A percentile compares a stretch with the other conserved stretches of the same genome.
Conservation (phyloP, 2,888 invertebrate species). For the Cepaea hortensis region DNA sequence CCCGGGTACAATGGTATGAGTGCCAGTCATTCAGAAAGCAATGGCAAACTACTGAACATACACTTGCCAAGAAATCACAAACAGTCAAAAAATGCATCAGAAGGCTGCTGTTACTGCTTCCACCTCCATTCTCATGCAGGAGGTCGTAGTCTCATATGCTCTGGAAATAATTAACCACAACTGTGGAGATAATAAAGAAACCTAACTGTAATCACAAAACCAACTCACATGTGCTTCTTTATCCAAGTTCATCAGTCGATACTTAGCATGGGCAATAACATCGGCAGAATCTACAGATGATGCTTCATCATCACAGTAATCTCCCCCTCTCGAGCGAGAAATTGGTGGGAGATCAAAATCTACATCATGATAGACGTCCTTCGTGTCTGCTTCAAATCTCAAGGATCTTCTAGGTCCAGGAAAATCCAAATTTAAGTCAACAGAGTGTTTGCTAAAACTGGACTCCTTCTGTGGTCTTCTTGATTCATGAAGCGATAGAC, state of each 20-base stretch:
- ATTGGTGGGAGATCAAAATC: slow-evolving; percentile 59
- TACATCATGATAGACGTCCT: slow-evolving; percentile 62
- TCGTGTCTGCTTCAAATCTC: slow-evolving; percentile 48
- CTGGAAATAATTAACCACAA: no score
- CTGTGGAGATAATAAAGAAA: no score
- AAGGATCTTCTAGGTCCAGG: slow-evolving; percentile 36
- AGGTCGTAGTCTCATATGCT: no score
- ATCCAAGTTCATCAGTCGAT: slow-evolving; percentile 70
- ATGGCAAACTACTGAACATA: no score
- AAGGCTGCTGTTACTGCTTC: no score
- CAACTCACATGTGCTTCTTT: slow-evolving; percentile 70
- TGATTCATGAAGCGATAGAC: slow-evolving; percentile 35
- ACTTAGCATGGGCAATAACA: slow-evolving; percentile 71
- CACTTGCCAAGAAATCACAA: no score
- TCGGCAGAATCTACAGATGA: slow-evolving; percentile 67
- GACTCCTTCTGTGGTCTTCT: slow-evolving; percentile 8
- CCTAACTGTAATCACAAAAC: not conserved
- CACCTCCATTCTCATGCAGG: no score
- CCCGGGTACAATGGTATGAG: no score
- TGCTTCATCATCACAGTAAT: slow-evolving; percentile 60
- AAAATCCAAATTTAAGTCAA: slow-evolving; percentile 28
- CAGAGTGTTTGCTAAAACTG: slow-evolving; percentile 9
- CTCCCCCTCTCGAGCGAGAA: slow-evolving; percentile 51
- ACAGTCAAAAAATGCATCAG: no score
- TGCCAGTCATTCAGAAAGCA: no score